Percentiles rank a stretch among this genome's conserved stretches.
These are phyloP conservation scores for Serilophus lunatus DNA, from an alignment of 2,113 vertebrate genomes.

Conservation along the genomic window DNA sequence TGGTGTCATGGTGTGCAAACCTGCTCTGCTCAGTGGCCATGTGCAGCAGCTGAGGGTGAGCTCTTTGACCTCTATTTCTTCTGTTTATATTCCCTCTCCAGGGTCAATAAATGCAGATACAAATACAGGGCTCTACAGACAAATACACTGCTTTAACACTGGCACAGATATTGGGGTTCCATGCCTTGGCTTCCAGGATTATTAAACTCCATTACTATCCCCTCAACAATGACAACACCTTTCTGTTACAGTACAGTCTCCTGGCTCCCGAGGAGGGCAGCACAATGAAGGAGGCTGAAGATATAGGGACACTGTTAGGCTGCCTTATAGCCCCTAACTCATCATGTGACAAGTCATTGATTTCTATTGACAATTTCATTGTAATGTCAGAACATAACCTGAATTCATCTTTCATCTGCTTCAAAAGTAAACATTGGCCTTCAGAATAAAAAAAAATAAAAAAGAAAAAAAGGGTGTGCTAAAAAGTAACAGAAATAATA, in stretches of 20 bases:
- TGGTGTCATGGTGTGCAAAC: not conserved
- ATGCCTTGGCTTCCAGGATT: conserved; percentile 30
- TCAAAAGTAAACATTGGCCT: conserved; percentile 68
- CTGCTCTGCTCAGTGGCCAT: not conserved
- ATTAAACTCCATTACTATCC: conserved; percentile 61
- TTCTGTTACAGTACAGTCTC: conserved; percentile 47
- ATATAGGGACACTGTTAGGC: conserved; percentile 39
- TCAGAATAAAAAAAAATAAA: not conserved
- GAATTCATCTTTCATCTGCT: conserved; percentile 64
- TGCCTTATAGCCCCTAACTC: conserved; percentile 62
- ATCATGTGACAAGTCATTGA: conserved; percentile 68
- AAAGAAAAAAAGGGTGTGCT: not conserved
- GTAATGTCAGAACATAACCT: conserved; percentile 62
- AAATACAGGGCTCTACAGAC: not conserved
- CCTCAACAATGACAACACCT: conserved; percentile 41
- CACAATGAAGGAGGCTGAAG: conserved; percentile 47
- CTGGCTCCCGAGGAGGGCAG: conserved; percentile 11
- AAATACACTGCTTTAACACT: not conserved
- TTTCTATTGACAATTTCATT: conserved; percentile 75
- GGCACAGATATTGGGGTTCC: not conserved
- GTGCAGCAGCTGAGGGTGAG: not conserved
- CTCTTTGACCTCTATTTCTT: conserved; percentile 31
- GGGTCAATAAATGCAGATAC: conserved; percentile 47
- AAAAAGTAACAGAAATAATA: not conserved
- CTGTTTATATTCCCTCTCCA: not conserved